phyloP scores from a whole-genome alignment of 2,113 vertebrate genomes.

The Sceloporus undulatus region DNA sequence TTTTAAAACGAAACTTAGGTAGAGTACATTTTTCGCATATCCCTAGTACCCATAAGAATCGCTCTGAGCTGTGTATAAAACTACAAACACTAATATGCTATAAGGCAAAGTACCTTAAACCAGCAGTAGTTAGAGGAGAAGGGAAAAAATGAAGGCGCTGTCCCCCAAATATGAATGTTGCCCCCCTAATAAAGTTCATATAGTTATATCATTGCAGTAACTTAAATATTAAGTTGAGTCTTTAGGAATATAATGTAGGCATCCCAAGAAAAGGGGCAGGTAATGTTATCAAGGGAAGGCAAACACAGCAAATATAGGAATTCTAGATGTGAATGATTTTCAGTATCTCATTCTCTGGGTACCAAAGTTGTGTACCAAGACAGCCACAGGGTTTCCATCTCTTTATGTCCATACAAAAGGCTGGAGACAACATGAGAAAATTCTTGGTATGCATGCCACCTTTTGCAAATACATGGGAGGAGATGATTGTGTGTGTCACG shows the following conservation, averaged over 20 bases:
- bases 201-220: too few species aligned
- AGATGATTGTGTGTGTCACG: too few species aligned
- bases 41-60: not conserved
- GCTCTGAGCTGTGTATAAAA: not conserved
- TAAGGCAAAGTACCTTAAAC: not conserved
- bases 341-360: too few species aligned
- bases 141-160: not conserved
- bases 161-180: not conserved
- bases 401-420: not conserved
- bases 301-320: not conserved
- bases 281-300: not conserved
- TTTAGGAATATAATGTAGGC: too few species aligned
- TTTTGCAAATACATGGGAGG: not conserved
- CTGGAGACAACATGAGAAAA: not conserved
- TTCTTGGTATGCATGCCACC: not conserved
- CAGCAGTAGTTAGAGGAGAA: not conserved
- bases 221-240: too few species aligned
- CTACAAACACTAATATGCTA: not conserved
- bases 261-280: too few species aligned
- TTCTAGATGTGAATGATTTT: too few species aligned
- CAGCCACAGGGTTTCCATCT: not conserved
- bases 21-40: not conserved
- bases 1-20: not conserved
- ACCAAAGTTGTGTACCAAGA: not conserved
- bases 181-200: too few species aligned